Conservation (phyloP, 2,888 invertebrate species). For the Prosapia bicincta region DNA sequence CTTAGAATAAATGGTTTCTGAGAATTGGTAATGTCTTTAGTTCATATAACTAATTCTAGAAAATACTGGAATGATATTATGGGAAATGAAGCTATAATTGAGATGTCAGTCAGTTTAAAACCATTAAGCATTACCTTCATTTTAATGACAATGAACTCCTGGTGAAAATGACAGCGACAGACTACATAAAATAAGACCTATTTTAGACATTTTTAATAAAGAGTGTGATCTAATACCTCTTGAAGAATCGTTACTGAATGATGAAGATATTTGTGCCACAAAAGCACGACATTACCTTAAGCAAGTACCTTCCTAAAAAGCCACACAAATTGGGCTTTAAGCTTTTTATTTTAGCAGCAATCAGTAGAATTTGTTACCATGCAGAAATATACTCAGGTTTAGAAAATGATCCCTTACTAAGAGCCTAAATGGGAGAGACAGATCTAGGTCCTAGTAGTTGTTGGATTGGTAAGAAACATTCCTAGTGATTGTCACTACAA, state of each 20-base stretch:
- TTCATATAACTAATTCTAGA: slow-evolving; percentile 35
- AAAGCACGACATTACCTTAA: slow-evolving; percentile 37
- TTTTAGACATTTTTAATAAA: slow-evolving; percentile 32
- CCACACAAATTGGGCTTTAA: slow-evolving; percentile 43
- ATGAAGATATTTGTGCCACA: slow-evolving; percentile 41
- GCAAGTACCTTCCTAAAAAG: slow-evolving; percentile 44
- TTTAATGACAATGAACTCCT: slow-evolving; percentile 37
- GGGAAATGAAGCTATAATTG: slow-evolving; percentile 35
- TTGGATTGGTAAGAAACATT: slow-evolving; percentile 26
- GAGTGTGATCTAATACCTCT: slow-evolving; percentile 34
- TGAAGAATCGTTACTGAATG: slow-evolving; percentile 36
- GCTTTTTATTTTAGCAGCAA: slow-evolving; percentile 29
- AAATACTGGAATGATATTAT: slow-evolving; percentile 37
- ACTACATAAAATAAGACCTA: slow-evolving; percentile 37
- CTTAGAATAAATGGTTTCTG: slow-evolving; percentile 14
- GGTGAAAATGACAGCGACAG: slow-evolving; percentile 31
- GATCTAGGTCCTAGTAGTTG: slow-evolving; percentile 30
- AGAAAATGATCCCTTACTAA: slow-evolving; percentile 23
- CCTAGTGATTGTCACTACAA: slow-evolving; percentile 14
- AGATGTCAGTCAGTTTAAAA: slow-evolving; percentile 39
- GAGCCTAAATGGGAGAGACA: slow-evolving; percentile 20
- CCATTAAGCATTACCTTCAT: slow-evolving; percentile 35
- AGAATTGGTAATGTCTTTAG: slow-evolving; percentile 33
- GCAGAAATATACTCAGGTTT: slow-evolving; percentile 33
- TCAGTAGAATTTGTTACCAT: slow-evolving; percentile 29